Base-by-base conservation (phyloP, 2,888 invertebrate genomes). In the Agelastica alni region DNA sequence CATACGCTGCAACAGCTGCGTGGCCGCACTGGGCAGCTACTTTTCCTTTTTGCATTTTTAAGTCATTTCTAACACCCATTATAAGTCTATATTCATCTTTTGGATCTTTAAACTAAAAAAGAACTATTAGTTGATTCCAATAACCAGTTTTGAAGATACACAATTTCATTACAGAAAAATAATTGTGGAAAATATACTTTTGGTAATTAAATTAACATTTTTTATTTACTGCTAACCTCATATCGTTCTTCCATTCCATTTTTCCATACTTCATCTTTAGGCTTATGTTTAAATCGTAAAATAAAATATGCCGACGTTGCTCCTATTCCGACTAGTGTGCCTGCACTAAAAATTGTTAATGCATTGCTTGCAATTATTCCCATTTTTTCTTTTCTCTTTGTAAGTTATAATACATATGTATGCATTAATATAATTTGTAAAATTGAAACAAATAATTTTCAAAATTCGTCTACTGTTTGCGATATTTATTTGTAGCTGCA, bases 1-100 rank as follows among this genome's bases (percentile, higher is more conserved):
- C 89, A 68, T 89, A 93, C 1, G 91, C 91, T 9, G 88, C 88
- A 0, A 96, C 90, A 0, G 95, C 91, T n/a, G 93, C 96, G 74
- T 96, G 96, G n/a, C 89, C 85, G 77, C 94, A 95, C 75, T 96
- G 96, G 0, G 96, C 91, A 2, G 93, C 96, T 31, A 93, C 88
- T 80, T 96, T 96, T 1, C 96, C 93, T 79, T 95, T 95, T 9
- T 92, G 89, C 96, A 96, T 96, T 75, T 91, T 92, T 2, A 96
- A 79, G 69, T 96, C 96, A 70, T 86, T 91, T 66, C 96, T 80
- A 3, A 96, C 89, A 2, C 93, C 89, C 61, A 96, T 76, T 4
- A 95, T 88, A 78, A 96, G 80, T 77, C 96, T 92, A 67, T 85
- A 86, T 70, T 87, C 85, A 28, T 81, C 79, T 41, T 79, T 68